Conservation (phyloP, 2,113 vertebrate genomes). For the Vanacampus margaritifer region DNA sequence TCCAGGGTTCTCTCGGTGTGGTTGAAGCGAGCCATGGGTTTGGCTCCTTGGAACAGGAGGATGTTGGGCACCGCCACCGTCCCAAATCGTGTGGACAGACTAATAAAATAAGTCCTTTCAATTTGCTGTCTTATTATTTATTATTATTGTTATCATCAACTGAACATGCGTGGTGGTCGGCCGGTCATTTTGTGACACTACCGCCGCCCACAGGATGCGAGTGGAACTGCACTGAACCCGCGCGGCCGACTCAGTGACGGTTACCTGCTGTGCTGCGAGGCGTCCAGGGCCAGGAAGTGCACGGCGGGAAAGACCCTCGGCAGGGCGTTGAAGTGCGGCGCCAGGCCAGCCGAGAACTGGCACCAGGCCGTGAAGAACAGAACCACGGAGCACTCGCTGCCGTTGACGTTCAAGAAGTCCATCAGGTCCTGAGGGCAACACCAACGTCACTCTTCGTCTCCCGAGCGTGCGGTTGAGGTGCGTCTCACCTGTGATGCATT, state of each 20-base stretch:
- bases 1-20: conserved; percentile 91
- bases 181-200: no score
- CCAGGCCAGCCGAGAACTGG: conserved; percentile 89
- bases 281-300: conserved; percentile 90
- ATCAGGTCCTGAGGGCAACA: conserved; percentile 83
- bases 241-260: not conserved
- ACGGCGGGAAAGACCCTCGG: conserved; percentile 89
- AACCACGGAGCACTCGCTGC: conserved; percentile 89
- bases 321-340: conserved; percentile 93
- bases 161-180: no score
- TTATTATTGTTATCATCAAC: no score
- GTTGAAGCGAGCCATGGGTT: conserved; percentile 97
- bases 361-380: conserved; percentile 96
- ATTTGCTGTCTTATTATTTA: no score
- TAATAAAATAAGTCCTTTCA: conserved; percentile 39
- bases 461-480: not conserved
- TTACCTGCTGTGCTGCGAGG: conserved; percentile 97
- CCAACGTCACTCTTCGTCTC: not conserved
- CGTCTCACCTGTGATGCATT: conserved; percentile 83
- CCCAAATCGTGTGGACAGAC: conserved; percentile 94
- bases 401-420: conserved; percentile 90
- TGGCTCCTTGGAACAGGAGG: conserved; percentile 94
- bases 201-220: no score
- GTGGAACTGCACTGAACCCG: not conserved
- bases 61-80: conserved; percentile 98